These are phyloP conservation scores for Drosophila setifemur DNA, from an alignment of 1,140 invertebrate species.

Conservation along the genomic window DNA sequence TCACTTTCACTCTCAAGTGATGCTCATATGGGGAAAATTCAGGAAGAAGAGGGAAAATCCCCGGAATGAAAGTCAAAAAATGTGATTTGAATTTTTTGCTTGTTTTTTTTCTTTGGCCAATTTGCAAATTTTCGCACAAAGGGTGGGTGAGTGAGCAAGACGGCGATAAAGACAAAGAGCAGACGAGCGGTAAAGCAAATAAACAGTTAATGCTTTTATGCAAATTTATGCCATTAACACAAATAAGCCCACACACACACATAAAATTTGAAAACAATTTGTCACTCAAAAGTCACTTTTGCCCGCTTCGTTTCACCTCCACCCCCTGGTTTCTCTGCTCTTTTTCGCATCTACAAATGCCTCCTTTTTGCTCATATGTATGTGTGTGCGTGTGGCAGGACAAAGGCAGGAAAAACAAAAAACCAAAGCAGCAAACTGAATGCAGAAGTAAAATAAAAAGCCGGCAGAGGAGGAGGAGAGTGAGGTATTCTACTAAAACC, in stretches of 20 bases:
- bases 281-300: slow-evolving; percentile 79
- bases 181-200: slow-evolving; percentile 72
- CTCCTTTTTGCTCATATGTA: slow-evolving; percentile 12
- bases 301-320: slow-evolving; percentile 22
- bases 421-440: slow-evolving; percentile 62
- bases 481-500: slow-evolving; percentile 24
- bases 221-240: slow-evolving; percentile 81
- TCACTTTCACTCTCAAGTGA: slow-evolving; percentile 31
- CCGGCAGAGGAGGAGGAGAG: not conserved
- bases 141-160: slow-evolving; percentile 25
- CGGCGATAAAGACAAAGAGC: not conserved
- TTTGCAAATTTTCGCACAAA: slow-evolving; percentile 71
- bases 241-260: slow-evolving; percentile 56
- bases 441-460: slow-evolving; percentile 48
- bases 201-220: slow-evolving; percentile 81
- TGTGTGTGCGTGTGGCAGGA: slow-evolving; percentile 28
- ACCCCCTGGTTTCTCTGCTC: not conserved
- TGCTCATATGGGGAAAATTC: slow-evolving; percentile 25
- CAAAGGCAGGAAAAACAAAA: slow-evolving; percentile 46
- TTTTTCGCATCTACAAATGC: slow-evolving; percentile 10
- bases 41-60: not conserved
- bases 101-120: slow-evolving; percentile 65
- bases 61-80: slow-evolving; percentile 29
- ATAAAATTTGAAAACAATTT: slow-evolving; percentile 79
- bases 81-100: slow-evolving; percentile 69